Percentiles rank a stretch among this genome's conserved stretches.
These are phyloP conservation scores for Chelonus formosanus DNA, from an alignment of 2,888 invertebrate species.

Conservation along the genomic window DNA sequence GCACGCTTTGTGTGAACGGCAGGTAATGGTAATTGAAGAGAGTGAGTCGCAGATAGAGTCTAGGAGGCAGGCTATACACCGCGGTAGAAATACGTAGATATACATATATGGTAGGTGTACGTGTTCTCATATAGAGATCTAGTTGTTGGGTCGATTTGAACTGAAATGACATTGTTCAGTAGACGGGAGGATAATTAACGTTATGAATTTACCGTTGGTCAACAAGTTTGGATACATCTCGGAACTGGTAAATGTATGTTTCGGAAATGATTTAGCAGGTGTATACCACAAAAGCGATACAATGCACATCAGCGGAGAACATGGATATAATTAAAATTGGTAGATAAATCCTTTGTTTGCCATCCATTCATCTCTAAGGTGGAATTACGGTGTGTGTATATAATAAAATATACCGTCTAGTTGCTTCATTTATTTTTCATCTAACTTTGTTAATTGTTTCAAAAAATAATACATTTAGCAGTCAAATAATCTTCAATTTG, in stretches of 20 bases:
- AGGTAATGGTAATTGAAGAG: slow-evolving; percentile 42
- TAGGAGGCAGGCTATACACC: slow-evolving; percentile 13
- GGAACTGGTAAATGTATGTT: slow-evolving; percentile 17
- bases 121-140: neutral
- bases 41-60: slow-evolving; percentile 29
- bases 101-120: neutral
- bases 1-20: slow-evolving; percentile 34
- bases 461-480: too few relatives aligned
- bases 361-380: too few relatives aligned
- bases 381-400: too few relatives aligned
- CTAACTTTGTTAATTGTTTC: too few relatives aligned
- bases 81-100: slow-evolving; percentile 8
- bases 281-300: neutral
- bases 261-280: slow-evolving; percentile 27
- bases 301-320: too few relatives aligned
- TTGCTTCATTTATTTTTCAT: too few relatives aligned
- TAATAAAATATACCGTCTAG: too few relatives aligned
- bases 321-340: too few relatives aligned
- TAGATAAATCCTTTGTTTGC: too few relatives aligned
- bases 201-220: slow-evolving; percentile 30
- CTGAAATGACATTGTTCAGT: slow-evolving; percentile 24
- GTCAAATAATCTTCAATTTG: too few relatives aligned
- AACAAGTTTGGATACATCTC: slow-evolving; percentile 29
- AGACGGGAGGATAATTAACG: slow-evolving; percentile 28
- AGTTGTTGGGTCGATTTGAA: slow-evolving; percentile 28